These are phyloP conservation scores for Ophiothrix spiculata DNA, from an alignment of 35 echinoderm and acorn worm species.

Conservation along the genomic window DNA sequence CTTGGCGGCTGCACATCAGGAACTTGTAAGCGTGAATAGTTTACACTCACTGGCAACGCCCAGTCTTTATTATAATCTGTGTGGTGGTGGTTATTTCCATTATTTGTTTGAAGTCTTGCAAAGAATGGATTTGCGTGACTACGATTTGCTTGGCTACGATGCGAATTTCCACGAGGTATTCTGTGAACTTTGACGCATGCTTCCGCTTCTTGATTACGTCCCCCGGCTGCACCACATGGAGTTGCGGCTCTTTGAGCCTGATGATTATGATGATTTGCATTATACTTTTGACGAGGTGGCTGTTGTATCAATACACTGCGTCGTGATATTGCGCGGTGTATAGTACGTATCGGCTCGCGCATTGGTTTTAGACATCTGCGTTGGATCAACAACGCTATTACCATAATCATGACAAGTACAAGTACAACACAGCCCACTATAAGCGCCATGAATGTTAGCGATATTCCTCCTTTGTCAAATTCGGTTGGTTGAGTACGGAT, in stretches of 20 bases:
- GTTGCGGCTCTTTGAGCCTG: neutral
- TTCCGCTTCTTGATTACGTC: neutral
- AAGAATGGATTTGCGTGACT: neutral
- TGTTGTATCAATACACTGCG: neutral
- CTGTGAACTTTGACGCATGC: neutral
- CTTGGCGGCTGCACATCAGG: neutral
- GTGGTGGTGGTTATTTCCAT: constrained; percentile 1
- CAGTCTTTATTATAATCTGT: neutral
- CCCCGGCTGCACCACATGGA: neutral
- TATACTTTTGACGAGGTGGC: neutral
- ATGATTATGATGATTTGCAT: neutral
- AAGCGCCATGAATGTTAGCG: constrained; percentile 42
- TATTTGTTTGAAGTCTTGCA: neutral
- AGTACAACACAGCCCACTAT: constrained; percentile 53
- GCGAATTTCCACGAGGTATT: neutral
- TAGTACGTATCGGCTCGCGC: constrained; percentile 12
- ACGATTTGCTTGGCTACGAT: neutral
- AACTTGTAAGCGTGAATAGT: neutral
- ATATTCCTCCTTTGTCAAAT: neutral
- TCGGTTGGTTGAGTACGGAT: constrained; percentile 37
- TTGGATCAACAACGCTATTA: constrained; percentile 37
- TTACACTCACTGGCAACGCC: neutral
- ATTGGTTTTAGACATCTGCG: constrained; percentile 36
- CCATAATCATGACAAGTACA: constrained; percentile 49
- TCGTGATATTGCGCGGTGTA: neutral